Percentiles rank a stretch among this genome's conserved stretches.
phyloP scores from a whole-genome alignment of 2,113 vertebrate genomes.

The Pachyramphus minor region DNA sequence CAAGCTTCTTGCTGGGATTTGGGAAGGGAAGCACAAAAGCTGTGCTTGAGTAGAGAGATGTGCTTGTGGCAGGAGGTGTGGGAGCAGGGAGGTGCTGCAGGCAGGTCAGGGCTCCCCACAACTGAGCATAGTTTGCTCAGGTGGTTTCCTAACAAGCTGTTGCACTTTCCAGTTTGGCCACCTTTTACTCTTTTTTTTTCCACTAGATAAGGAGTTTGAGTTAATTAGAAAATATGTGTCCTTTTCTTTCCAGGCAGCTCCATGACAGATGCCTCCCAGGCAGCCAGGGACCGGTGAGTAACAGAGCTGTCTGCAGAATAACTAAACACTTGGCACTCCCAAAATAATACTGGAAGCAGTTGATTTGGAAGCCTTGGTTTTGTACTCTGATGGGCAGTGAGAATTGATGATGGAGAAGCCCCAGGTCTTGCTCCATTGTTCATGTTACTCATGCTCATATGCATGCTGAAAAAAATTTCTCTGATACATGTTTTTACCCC shows the following conservation, averaged over 20 bases:
- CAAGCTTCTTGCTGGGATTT: neutral
- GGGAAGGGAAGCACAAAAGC: neutral
- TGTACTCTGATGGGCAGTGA: neutral
- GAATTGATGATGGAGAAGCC: neutral
- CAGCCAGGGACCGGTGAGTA: constrained; percentile 56
- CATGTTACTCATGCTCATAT: neutral
- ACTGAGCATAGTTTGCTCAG: neutral
- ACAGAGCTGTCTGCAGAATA: neutral
- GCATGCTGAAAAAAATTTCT: neutral
- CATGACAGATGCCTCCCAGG: neutral
- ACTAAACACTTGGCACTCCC: neutral
- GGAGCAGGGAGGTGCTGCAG: neutral
- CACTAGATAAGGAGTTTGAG: neutral
- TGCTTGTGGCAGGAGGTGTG: neutral
- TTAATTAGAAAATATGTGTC: neutral
- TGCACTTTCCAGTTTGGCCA: neutral
- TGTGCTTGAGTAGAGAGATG: neutral
- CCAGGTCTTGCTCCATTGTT: neutral
- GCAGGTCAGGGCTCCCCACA: neutral
- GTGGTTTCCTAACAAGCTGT: neutral
- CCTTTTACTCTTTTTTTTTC: neutral
- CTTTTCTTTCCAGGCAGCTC: constrained; percentile 9
- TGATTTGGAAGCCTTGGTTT: neutral
- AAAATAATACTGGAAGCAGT: neutral
- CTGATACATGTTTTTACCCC: neutral